Conservation (phyloP, 1,140 invertebrate genomes). For the Pogonognathellus flavescens region DNA sequence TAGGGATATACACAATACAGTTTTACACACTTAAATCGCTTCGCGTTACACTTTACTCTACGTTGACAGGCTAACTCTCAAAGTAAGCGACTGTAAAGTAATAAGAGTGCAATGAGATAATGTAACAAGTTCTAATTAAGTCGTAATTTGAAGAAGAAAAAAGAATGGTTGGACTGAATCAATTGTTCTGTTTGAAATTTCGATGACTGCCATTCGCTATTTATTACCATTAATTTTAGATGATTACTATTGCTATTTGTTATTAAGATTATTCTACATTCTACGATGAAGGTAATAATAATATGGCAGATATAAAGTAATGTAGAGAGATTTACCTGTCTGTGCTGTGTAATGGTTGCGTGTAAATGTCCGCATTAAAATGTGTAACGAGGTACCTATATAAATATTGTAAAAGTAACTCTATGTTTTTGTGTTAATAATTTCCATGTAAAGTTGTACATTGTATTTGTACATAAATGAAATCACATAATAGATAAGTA, state of each 20-base stretch:
- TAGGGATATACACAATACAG: no score
- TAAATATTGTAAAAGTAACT: no score
- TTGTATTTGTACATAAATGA: neutral
- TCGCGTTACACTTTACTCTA: neutral
- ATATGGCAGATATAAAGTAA: neutral
- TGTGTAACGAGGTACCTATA: neutral
- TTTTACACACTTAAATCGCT: neutral
- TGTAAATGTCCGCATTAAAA: slow-evolving; percentile 10
- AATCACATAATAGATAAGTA: neutral
- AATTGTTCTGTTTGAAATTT: slow-evolving; percentile 1
- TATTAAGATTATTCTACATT: neutral
- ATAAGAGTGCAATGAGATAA: no score
- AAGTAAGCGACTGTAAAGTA: no score
- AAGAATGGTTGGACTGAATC: neutral
- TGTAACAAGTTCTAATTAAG: neutral
- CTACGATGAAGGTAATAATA: neutral
- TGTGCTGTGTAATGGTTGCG: neutral
- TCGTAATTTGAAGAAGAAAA: neutral
- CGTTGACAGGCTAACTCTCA: neutral
- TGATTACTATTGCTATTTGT: neutral
- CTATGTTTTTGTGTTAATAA: neutral
- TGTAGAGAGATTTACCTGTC: neutral
- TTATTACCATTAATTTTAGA: slow-evolving; percentile 16
- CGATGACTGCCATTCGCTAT: slow-evolving; percentile 30
- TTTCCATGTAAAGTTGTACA: slow-evolving; percentile 11